phyloP scores from a whole-genome alignment of 2,888 invertebrate genomes.

The Actias luna region DNA sequence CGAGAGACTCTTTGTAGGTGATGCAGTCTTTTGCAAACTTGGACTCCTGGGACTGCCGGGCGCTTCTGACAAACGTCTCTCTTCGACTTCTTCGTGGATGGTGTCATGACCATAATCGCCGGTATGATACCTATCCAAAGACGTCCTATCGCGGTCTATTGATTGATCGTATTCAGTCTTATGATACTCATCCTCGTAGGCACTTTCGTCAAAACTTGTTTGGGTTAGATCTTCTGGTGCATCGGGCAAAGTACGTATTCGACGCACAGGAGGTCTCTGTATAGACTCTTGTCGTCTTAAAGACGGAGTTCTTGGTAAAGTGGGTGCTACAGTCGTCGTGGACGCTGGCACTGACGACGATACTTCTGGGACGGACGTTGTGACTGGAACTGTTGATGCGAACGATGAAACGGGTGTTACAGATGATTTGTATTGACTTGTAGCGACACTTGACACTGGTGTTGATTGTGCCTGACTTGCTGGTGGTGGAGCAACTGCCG shows the following conservation, averaged over 20 bases:
- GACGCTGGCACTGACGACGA: slow-evolving; percentile 61
- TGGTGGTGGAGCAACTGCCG: slow-evolving; percentile 65
- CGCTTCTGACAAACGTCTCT: slow-evolving; percentile 61
- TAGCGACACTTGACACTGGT: slow-evolving; percentile 41
- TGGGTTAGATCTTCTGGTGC: slow-evolving; percentile 71
- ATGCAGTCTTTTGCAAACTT: slow-evolving; percentile 64
- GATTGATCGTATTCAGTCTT: slow-evolving; percentile 78
- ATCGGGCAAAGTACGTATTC: slow-evolving; percentile 73
- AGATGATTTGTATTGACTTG: slow-evolving; percentile 51
- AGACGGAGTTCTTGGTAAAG: slow-evolving; percentile 69
- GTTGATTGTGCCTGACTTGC: slow-evolving; percentile 45
- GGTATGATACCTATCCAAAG: slow-evolving; percentile 73
- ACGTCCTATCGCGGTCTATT: slow-evolving; percentile 65
- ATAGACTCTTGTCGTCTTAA: slow-evolving; percentile 77
- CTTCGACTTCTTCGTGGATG: slow-evolving; percentile 61
- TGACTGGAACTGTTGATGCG: slow-evolving; percentile 56
- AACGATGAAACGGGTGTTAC: slow-evolving; percentile 59
- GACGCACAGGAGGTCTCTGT: slow-evolving; percentile 74
- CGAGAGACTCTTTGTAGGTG: slow-evolving; percentile 65
- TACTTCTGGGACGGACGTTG: slow-evolving; percentile 71
- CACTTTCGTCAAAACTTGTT: slow-evolving; percentile 76
- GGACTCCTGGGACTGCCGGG: slow-evolving; percentile 41
- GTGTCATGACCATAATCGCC: slow-evolving; percentile 67
- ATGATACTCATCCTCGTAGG: slow-evolving; percentile 78
- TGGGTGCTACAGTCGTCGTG: slow-evolving; percentile 57